Evolutionary conservation across 2,888 invertebrate species (phyloP), one percentile per base, ranked within the genome.

Genomic region (Spicauda simplicius): DNA sequence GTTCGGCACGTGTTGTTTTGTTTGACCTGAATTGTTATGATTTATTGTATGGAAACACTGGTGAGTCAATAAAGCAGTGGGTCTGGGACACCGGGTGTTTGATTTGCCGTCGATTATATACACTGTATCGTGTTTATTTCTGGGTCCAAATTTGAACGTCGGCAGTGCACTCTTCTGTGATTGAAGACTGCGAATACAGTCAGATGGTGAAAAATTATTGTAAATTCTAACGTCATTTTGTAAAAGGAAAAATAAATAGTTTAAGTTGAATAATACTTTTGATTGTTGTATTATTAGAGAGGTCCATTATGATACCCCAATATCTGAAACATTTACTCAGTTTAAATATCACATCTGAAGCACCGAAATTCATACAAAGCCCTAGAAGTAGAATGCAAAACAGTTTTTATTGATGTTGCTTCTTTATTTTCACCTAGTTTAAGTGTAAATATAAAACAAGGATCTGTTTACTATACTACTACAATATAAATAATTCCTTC

Each of bases 61-160:
- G 91, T 91, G 84, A 92, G 93, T 93, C 92, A 93, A 93, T 93
- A 92, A 93, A 93, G 89, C 90, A 90, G 92, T 93, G 93, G 93
- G 92, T 92, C 91, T 91, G 93, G 93, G 92, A 91, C 82, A 82
- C 82, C 80, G 81, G 85, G 85, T 90, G 91, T 91, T 91, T 91
- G 83, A 91, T 92, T 92, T 91, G 83, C 81, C 82, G 84, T 82
- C 77, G 76, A 69, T 69, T 80, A 78, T 77, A 77, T 70, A 73
- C 78, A 81, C 78, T 84, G 80, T 84, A 82, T 84, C 85, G 81
- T 81, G 83, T 87, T 88, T 83, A 80, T 86, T 87, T 88, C 82
- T 86, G 91, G 90, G 90, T 88, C 88, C 88, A 88, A 87, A 83
- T 76, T 76, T 80, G 80, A 77, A 80, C 80, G 80, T 77, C 80